phyloP scores from a whole-genome alignment of 2,888 invertebrate species.

The Apomyelois bistriatella region DNA sequence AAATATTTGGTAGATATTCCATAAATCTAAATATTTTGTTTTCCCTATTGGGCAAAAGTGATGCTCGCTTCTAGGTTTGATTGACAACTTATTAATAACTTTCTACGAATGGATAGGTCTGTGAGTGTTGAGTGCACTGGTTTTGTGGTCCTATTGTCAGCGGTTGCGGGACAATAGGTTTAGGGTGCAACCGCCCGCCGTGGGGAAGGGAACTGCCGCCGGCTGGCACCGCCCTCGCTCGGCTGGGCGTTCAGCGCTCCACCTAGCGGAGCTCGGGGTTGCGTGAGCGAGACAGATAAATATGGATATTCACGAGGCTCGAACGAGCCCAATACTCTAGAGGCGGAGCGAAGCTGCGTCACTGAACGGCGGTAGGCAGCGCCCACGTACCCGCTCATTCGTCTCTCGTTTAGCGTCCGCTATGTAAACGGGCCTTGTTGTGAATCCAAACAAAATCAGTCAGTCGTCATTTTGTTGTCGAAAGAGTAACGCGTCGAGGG shows the following conservation, averaged over 20 bases:
- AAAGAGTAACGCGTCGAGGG: conserved; percentile 61
- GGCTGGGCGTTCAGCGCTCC: conserved; percentile 36
- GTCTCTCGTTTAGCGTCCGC: conserved; percentile 77
- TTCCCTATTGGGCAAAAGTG: neutral
- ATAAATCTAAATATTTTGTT: too few species aligned
- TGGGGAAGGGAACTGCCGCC: conserved; percentile 37
- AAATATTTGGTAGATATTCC: too few species aligned
- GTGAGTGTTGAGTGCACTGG: conserved; percentile 15
- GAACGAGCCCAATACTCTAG: conserved; percentile 32
- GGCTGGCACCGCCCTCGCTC: conserved; percentile 38
- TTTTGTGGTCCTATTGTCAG: conserved; percentile 25
- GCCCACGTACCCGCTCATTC: conserved; percentile 70
- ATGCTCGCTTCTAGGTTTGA: conserved; percentile 11
- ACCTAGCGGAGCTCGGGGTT: conserved; percentile 18
- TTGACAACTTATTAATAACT: conserved; percentile 20
- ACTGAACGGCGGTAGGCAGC: conserved; percentile 36
- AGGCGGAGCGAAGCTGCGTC: conserved; percentile 43
- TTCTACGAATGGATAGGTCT: conserved; percentile 8
- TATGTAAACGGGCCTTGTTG: conserved; percentile 91
- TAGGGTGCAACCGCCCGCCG: conserved; percentile 41
- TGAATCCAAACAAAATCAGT: conserved; percentile 89
- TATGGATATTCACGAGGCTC: conserved; percentile 13
- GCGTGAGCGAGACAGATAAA: conserved; percentile 27
- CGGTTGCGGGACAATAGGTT: conserved; percentile 49
- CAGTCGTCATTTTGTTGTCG: conserved; percentile 82